Base-by-base conservation (phyloP, 2,888 invertebrate species). In the Netelia inedita region DNA sequence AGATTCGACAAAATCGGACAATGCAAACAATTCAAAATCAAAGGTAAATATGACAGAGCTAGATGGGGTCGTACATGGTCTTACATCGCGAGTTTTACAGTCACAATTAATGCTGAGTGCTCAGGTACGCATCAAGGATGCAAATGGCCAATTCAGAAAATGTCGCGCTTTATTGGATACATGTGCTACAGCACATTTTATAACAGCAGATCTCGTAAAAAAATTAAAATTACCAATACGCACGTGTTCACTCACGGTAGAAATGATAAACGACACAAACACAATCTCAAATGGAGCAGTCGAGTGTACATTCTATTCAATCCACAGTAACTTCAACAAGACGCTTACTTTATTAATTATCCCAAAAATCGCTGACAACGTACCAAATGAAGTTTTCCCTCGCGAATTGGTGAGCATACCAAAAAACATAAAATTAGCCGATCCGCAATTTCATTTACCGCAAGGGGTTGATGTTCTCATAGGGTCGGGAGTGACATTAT, bases 381-480 rank as follows among this genome's bases (percentile, higher is more conserved):
- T 71, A 5, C 84, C 80, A n/a, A 71, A 53, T 6, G 84, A 81
- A 16, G 71, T 53, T 11, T 84, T 84, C 55, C 73, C 76, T 19
- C 76, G 76, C 6, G 66, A 76, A 23, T 23, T 16, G 5, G 19
- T 87, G 0, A 28, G 68, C 16, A 82, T 88, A 14, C 87, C 88
- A 1, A 8, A 14, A 0, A 86, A 85, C 11, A 8, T 88, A 1
- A 57, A 74, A 57, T 16, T 85, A 14, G 85, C 85, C 5, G 86
- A 88, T 74, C 87, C 87, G 0, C 21, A 80, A n/a, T 88, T 87
- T 61, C 80, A 87, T 28, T 23, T 74, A 0, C 87, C 85, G 0
- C 80, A 71, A 11, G 14, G 53, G 0, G 41, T 86, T 0, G 87
- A 87, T n/a, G 8, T 85, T 28, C 57, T 88, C 0, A 21, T 88